These are phyloP conservation scores for Limenitis camilla DNA, from an alignment of 2,888 invertebrate species.

Conservation along the genomic window DNA sequence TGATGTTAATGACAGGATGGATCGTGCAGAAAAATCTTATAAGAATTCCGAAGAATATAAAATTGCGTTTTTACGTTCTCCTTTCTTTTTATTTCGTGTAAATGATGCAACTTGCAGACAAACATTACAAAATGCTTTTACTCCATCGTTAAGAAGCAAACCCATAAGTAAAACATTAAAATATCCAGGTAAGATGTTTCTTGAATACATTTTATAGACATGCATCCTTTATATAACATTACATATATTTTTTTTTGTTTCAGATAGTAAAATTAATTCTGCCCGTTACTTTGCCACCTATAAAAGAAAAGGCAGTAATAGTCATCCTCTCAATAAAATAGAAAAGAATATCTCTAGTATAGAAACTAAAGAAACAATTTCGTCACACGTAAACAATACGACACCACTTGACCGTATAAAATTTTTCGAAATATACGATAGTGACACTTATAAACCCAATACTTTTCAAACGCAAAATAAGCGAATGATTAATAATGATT, in stretches of 20 bases:
- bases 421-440: conserved; percentile 61
- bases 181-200: not conserved
- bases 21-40: conserved; percentile 20
- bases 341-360: not conserved
- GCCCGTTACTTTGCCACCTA: too few relatives aligned
- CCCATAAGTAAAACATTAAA: conserved; percentile 10
- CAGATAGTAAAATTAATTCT: too few relatives aligned
- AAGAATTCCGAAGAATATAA: conserved; percentile 9
- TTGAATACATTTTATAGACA: not conserved
- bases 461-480: not conserved
- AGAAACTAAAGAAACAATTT: not conserved
- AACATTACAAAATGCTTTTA: not conserved
- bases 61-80: conserved; percentile 23
- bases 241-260: too few relatives aligned
- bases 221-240: too few relatives aligned
- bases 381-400: conserved; percentile 15
- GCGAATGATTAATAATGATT: not conserved
- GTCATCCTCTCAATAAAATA: not conserved
- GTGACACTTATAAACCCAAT: conserved; percentile 31
- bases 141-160: conserved; percentile 3
- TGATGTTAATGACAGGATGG: conserved; percentile 33
- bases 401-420: conserved; percentile 48
- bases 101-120: conserved; percentile 26
- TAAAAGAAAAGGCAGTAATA: too few relatives aligned
- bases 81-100: conserved; percentile 32